Conservation (phyloP, 2,797 vertebrate genomes). For the Myripristis jacobus region DNA sequence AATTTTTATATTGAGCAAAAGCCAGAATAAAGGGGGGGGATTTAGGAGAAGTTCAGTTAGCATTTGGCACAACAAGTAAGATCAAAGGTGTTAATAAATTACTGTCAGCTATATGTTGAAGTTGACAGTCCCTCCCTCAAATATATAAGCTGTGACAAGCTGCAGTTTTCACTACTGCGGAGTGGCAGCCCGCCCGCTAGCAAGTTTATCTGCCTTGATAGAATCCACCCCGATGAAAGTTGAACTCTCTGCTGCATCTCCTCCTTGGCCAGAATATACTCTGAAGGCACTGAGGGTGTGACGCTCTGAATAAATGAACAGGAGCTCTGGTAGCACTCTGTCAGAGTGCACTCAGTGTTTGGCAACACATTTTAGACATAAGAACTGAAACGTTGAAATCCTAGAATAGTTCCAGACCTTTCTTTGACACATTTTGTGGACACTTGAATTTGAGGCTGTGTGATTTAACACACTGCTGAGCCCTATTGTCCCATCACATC, state of each 20-base stretch:
- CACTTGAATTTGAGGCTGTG: slow-evolving; percentile 17
- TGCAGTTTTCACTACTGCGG: slow-evolving; percentile 13
- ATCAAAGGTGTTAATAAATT: slow-evolving; percentile 16
- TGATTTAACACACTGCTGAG: slow-evolving; percentile 4
- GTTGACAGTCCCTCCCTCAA: slow-evolving; percentile 14
- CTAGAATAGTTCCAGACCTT: slow-evolving; percentile 34
- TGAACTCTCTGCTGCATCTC: slow-evolving; percentile 59
- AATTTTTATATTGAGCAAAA: background rate
- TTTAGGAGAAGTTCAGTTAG: background rate
- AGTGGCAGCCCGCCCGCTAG: slow-evolving; percentile 42
- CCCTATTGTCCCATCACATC: slow-evolving; percentile 15
- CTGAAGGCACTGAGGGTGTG: slow-evolving; percentile 28
- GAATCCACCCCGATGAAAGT: slow-evolving; percentile 52
- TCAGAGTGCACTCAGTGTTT: slow-evolving; percentile 44
- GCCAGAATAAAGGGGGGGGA: background rate
- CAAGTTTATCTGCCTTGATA: slow-evolving; percentile 63
- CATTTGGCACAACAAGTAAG: background rate
- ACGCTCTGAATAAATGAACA: slow-evolving; percentile 62
- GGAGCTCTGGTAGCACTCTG: slow-evolving; percentile 41
- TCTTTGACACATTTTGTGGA: slow-evolving; percentile 20
- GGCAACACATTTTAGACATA: slow-evolving; percentile 52
- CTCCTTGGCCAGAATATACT: slow-evolving; percentile 42
- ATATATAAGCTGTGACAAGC: background rate
- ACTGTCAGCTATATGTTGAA: slow-evolving; percentile 1
- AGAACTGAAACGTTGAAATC: slow-evolving; percentile 27